Evolutionary conservation across 2,888 invertebrate species (phyloP).

Genomic region (Halictus quadricinctus): DNA sequence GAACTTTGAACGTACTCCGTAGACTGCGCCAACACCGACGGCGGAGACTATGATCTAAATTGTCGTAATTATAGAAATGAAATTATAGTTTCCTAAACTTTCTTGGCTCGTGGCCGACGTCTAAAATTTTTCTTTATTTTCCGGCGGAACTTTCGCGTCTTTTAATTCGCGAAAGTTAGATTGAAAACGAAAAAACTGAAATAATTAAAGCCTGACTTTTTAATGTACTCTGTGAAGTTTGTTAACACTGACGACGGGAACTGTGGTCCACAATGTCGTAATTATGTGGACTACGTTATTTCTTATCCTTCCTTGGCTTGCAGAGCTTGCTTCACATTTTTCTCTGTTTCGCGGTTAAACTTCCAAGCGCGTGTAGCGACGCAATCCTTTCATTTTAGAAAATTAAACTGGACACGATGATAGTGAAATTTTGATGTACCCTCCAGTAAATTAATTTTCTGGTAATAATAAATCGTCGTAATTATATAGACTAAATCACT

Average conservation of each 20-base stretch:
- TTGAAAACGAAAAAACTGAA: neutral
- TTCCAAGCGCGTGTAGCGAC: neutral
- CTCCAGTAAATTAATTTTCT: neutral
- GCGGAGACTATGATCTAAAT: neutral
- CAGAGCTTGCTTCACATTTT: neutral
- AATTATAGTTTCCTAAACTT: conserved; percentile 5
- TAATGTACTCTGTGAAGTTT: neutral
- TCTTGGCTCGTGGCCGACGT: neutral
- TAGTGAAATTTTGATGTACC: neutral
- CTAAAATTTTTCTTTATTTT: neutral
- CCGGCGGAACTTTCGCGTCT: neutral
- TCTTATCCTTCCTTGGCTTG: neutral
- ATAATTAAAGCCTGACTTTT: neutral
- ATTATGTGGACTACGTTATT: neutral
- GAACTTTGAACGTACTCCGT: neutral
- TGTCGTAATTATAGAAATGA: neutral
- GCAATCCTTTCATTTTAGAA: neutral
- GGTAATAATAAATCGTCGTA: neutral
- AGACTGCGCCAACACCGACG: neutral
- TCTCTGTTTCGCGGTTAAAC: neutral
- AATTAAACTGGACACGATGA: neutral
- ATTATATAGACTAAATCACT: too few species aligned
- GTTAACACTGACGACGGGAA: neutral
- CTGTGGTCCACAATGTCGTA: neutral
- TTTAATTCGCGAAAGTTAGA: neutral